phyloP scores from a whole-genome alignment of 2,113 vertebrate species.

The Toxotes jaculatrix region DNA sequence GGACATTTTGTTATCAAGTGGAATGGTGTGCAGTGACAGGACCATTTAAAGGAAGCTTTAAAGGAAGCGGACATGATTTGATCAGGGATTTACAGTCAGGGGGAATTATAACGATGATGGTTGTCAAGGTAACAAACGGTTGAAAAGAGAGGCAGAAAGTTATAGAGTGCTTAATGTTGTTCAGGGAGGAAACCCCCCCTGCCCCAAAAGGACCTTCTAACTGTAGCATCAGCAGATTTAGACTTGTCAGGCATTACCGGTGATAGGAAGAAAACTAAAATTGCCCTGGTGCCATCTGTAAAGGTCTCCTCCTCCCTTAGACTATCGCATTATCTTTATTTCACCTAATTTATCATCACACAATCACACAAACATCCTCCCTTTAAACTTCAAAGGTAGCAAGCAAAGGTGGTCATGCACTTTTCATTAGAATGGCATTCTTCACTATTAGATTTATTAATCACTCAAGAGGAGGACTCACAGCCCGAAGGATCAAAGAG shows the following conservation, averaged over 20 bases:
- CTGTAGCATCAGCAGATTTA: not conserved
- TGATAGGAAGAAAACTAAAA: not conserved
- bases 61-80: no score
- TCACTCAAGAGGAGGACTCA: conserved; percentile 17
- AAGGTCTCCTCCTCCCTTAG: conserved; percentile 23
- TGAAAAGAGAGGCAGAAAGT: no score
- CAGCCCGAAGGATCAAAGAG: conserved; percentile 27
- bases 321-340: conserved; percentile 52
- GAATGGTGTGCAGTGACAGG: no score
- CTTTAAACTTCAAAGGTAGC: conserved; percentile 27
- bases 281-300: conserved; percentile 30
- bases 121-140: no score
- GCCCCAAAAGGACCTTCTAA: no score
- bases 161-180: no score
- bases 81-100: no score
- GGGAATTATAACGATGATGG: no score
- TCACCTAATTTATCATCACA: conserved; percentile 25
- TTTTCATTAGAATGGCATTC: conserved; percentile 43
- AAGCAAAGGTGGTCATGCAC: conserved; percentile 40
- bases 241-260: not conserved
- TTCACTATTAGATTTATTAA: conserved; percentile 57
- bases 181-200: no score
- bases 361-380: conserved; percentile 37
- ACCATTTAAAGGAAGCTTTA: no score
- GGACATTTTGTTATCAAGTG: no score